A percentile compares a stretch with the other conserved stretches of the same genome.
phyloP scores from a whole-genome alignment of 2,113 vertebrate genomes.

The Nesoenas mayeri region DNA sequence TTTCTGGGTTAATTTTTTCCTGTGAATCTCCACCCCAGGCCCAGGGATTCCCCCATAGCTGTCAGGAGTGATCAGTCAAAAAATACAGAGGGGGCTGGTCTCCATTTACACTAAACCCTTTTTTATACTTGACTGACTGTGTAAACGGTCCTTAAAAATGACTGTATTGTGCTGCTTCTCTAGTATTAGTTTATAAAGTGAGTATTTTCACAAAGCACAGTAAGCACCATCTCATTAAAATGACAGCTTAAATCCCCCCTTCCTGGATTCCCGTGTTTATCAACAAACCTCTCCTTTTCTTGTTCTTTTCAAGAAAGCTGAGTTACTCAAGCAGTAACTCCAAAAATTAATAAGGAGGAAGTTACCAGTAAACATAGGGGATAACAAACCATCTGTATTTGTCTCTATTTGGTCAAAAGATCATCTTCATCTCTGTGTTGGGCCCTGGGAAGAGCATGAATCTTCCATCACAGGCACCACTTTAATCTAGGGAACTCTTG shows the following conservation, averaged over 20 bases:
- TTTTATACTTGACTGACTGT: neutral
- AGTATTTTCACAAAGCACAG: neutral
- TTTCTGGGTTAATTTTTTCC: neutral
- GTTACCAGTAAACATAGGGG: neutral
- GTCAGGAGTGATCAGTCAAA: neutral
- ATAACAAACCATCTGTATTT: neutral
- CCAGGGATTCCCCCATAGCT: neutral
- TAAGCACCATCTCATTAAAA: neutral
- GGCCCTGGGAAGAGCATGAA: neutral
- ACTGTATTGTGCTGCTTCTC: neutral
- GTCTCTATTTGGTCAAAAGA: neutral
- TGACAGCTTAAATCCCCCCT: neutral
- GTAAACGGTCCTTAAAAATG: neutral
- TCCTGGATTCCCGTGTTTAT: neutral
- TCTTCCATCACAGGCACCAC: neutral
- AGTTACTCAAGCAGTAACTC: too few species aligned
- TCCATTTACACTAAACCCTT: neutral
- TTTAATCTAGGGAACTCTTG: neutral
- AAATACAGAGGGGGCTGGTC: neutral
- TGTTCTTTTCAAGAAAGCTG: neutral
- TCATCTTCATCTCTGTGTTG: neutral
- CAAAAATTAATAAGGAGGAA: neutral
- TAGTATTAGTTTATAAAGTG: neutral
- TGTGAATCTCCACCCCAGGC: neutral
- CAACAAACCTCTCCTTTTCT: neutral